These are phyloP conservation scores for Apis mellifera DNA, from an alignment of 1,140 invertebrate species.

Conservation along the genomic window DNA sequence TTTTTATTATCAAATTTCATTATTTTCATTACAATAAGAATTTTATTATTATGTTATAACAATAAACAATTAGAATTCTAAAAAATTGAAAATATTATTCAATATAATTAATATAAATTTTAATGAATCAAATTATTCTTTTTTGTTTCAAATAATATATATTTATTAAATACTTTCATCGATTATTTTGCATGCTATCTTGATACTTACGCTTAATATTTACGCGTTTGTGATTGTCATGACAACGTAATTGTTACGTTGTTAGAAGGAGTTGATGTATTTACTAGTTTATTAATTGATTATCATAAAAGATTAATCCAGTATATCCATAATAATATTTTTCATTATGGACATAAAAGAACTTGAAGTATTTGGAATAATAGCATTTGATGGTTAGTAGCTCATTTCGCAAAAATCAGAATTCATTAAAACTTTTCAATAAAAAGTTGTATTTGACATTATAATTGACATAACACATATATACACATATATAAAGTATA, in stretches of 20 bases:
- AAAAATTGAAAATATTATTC: no score
- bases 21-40: no score
- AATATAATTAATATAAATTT: no score
- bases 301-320: background rate
- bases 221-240: background rate
- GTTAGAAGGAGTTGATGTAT: background rate
- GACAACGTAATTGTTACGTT: slow-evolving; percentile 5
- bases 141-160: no score
- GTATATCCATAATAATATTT: background rate
- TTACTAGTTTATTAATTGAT: background rate
- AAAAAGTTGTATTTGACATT: background rate
- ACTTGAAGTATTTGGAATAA: slow-evolving; percentile 85
- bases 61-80: no score
- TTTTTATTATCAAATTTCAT: no score
- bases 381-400: slow-evolving; percentile 87
- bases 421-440: background rate
- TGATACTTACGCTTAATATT: background rate
- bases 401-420: background rate
- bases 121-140: no score
- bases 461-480: background rate
- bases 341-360: slow-evolving; percentile 80
- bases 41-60: no score
- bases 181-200: background rate
- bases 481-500: background rate
- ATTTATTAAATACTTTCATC: no score